These are phyloP conservation scores for Hydrocynus forskahlii DNA, from an alignment of 2,797 vertebrate genomes.

Conservation along the genomic window DNA sequence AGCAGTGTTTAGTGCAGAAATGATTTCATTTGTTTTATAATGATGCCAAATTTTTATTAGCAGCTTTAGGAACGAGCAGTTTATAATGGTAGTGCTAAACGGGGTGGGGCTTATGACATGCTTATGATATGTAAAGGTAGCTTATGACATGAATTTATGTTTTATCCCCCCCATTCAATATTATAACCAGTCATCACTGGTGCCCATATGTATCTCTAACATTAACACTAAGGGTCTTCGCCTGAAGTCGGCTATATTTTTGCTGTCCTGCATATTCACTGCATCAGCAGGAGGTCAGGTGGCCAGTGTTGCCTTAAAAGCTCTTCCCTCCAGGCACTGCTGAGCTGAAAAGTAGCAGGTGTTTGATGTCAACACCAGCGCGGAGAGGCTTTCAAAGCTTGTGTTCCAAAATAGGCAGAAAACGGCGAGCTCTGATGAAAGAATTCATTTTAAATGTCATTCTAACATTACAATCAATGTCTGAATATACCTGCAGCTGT, in stretches of 20 bases:
- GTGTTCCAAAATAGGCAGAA: constrained; percentile 4
- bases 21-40: no score
- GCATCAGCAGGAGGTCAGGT: constrained; percentile 2
- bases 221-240: background rate
- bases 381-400: background rate
- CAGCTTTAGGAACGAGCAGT: no score
- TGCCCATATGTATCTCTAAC: background rate
- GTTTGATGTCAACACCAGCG: background rate
- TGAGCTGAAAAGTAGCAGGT: constrained; percentile 15
- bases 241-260: background rate
- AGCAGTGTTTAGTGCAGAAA: no score
- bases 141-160: no score
- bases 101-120: no score
- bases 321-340: background rate
- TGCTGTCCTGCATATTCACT: background rate
- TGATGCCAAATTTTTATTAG: no score
- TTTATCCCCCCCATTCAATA: no score
- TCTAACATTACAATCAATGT: constrained; percentile 31
- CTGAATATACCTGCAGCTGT: constrained; percentile 38
- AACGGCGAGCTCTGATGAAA: constrained; percentile 24
- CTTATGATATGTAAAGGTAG: no score
- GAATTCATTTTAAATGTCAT: constrained; percentile 19
- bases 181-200: no score
- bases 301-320: background rate
- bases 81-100: no score